Percentiles rank a stretch among this genome's conserved stretches.
phyloP scores from a whole-genome alignment of 2,888 invertebrate genomes.

The Apotomis betuletana region DNA sequence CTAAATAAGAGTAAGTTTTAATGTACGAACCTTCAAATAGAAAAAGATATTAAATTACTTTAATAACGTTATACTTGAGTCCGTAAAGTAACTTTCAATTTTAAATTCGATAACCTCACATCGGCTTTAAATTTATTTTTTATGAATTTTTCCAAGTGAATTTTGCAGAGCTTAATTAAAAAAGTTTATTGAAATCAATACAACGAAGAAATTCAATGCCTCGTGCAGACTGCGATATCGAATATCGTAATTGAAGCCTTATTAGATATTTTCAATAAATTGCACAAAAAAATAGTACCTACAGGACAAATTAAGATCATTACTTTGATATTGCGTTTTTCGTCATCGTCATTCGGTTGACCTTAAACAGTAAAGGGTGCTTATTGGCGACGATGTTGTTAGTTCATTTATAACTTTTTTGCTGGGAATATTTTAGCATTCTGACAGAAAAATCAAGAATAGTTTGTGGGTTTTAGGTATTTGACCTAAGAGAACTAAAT shows the following conservation, averaged over 20 bases:
- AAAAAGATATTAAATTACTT: conserved; percentile 13
- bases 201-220: background rate
- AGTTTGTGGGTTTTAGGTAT: no score
- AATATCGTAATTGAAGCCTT: background rate
- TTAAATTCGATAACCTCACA: background rate
- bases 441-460: no score
- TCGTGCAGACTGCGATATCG: conserved; percentile 4
- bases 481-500: no score
- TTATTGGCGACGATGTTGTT: no score
- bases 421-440: no score
- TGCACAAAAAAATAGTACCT: background rate
- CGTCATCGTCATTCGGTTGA: no score
- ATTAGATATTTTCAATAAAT: background rate
- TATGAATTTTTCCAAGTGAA: background rate
- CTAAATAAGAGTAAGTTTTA: no score
- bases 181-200: conserved; percentile 25
- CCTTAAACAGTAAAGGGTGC: no score
- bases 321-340: background rate
- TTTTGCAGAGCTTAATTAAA: conserved; percentile 21
- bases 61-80: background rate
- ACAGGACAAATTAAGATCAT: background rate
- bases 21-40: no score
- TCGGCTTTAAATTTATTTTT: conserved; percentile 10
- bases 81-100: conserved; percentile 1
- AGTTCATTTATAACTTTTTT: no score